Evolutionary conservation across 2,797 vertebrate genomes (phyloP).

Genomic region (Poeciliopsis infans): DNA sequence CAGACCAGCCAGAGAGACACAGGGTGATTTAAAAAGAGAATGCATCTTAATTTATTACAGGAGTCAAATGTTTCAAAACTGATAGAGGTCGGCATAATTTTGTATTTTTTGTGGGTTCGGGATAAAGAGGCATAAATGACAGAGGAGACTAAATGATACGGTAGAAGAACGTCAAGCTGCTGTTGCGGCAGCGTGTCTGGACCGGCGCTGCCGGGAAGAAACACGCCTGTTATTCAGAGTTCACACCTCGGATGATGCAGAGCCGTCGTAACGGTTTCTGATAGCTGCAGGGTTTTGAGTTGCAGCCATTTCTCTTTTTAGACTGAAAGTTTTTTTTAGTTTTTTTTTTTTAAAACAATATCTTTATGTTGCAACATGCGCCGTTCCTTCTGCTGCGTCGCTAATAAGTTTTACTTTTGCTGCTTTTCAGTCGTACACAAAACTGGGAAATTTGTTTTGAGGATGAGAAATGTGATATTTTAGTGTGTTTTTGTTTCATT

Average conservation of each 20-base stretch:
- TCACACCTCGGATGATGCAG: not conserved
- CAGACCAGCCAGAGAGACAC: no score
- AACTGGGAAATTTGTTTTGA: no score
- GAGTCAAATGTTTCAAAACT: no score
- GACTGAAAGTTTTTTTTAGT: not conserved
- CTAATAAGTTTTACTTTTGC: not conserved
- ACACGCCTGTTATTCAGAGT: not conserved
- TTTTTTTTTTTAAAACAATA: not conserved
- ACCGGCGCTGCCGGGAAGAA: constrained; percentile 12
- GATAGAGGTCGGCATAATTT: no score
- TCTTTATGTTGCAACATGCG: not conserved
- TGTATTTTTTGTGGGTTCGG: not conserved
- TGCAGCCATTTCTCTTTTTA: not conserved
- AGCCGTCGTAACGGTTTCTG: not conserved
- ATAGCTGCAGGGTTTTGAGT: no score
- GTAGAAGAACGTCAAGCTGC: not conserved
- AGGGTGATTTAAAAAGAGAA: no score
- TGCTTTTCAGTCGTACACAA: no score
- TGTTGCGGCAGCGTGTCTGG: constrained; percentile 24
- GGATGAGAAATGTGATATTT: no score
- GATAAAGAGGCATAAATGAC: not conserved
- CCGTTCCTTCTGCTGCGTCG: not conserved
- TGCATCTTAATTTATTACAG: no score
- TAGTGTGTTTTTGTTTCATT: no score
- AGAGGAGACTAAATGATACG: constrained; percentile 1